Conservation (phyloP, 2,888 invertebrate species). For the Steinernema carpocapsae region DNA sequence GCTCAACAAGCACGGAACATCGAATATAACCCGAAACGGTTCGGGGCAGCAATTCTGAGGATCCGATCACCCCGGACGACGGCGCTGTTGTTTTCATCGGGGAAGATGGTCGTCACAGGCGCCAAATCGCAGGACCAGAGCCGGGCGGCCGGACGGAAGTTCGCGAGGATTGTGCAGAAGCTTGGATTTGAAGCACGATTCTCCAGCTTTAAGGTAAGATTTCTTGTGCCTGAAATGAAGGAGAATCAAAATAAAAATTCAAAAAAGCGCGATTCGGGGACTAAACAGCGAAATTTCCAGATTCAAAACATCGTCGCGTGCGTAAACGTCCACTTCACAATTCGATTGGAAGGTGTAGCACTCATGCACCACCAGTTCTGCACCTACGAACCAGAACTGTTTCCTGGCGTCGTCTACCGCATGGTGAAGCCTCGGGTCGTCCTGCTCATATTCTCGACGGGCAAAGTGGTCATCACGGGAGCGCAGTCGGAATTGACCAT, state of each 20-base stretch:
- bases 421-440: constrained; percentile 94
- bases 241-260: too few species aligned
- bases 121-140: constrained; percentile 79
- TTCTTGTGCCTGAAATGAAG: neutral
- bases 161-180: constrained; percentile 81
- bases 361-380: constrained; percentile 81
- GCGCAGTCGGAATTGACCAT: constrained; percentile 88
- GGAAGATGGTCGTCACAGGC: constrained; percentile 85
- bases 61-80: constrained; percentile 83
- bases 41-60: constrained; percentile 97
- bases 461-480: constrained; percentile 84
- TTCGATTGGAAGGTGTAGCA: constrained; percentile 79
- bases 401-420: constrained; percentile 81
- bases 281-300: constrained; percentile 73
- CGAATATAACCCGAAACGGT: constrained; percentile 97
- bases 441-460: constrained; percentile 76
- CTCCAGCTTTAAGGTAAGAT: constrained; percentile 52
- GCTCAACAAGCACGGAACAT: constrained; percentile 96
- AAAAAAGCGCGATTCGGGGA: too few species aligned
- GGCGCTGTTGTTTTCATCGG: constrained; percentile 81
- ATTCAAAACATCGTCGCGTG: constrained; percentile 86
- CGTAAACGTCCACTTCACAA: constrained; percentile 84
- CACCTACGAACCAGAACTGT: constrained; percentile 90
- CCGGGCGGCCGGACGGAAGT: constrained; percentile 77
- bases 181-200: constrained; percentile 76